These are phyloP conservation scores for Metopolophium dirhodum DNA, from an alignment of 1,140 invertebrate species.

Conservation along the genomic window DNA sequence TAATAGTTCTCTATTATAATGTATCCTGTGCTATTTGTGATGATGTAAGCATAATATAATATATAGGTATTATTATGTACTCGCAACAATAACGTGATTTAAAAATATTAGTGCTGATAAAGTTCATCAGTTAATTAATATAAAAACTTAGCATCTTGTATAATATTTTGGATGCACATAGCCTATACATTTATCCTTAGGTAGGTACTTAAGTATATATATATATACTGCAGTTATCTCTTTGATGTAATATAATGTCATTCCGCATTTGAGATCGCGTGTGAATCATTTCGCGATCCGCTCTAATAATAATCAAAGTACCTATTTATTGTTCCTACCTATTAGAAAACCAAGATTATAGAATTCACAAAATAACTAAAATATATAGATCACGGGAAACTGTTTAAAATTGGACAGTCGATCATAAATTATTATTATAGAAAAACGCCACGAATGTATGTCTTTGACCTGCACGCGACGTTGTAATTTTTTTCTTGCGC, in stretches of 20 bases:
- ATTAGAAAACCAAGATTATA: background rate
- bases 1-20: too few species aligned
- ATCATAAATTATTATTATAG: too few species aligned
- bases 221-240: background rate
- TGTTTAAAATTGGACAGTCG: background rate
- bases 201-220: background rate
- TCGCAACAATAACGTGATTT: too few species aligned
- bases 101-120: too few species aligned
- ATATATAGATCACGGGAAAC: background rate
- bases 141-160: background rate
- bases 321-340: too few species aligned
- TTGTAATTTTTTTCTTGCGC: background rate
- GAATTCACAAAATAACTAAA: background rate
- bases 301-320: background rate
- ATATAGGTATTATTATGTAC: too few species aligned
- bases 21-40: too few species aligned
- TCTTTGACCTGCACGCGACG: background rate
- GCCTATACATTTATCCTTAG: background rate
- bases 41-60: too few species aligned
- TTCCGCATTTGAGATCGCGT: background rate
- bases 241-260: background rate
- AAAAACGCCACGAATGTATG: too few species aligned
- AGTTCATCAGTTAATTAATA: too few species aligned
- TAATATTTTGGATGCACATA: background rate
- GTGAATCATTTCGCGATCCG: background rate